Conservation (phyloP, 2,888 invertebrate genomes). For the Campoletis raptor region DNA sequence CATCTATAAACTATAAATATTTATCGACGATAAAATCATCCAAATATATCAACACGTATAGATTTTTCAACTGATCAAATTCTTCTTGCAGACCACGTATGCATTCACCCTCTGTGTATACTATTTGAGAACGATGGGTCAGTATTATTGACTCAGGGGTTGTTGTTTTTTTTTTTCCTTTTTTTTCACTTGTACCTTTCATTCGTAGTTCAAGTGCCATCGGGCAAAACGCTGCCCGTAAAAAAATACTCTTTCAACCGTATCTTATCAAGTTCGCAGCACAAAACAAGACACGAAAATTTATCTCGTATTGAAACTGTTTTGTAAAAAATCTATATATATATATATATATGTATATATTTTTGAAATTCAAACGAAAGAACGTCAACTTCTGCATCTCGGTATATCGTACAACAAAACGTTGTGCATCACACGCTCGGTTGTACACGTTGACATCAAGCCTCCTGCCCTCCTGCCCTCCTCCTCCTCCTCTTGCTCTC, state of each 20-base stretch:
- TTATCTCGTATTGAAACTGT: constrained; percentile 7
- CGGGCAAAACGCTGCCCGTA: neutral
- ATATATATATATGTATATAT: neutral
- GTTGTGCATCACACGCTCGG: constrained; percentile 54
- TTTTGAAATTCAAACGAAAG: constrained; percentile 13
- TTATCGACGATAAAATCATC: constrained; percentile 15
- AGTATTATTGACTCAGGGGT: constrained; percentile 6
- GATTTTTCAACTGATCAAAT: neutral
- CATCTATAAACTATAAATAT: constrained; percentile 14
- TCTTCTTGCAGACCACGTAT: neutral
- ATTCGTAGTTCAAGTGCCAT: constrained; percentile 15
- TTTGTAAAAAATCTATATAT: neutral
- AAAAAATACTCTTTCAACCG: constrained; percentile 1
- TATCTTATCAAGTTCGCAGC: constrained; percentile 42
- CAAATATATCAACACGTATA: constrained; percentile 1
- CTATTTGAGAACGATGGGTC: constrained; percentile 1
- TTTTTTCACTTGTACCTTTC: constrained; percentile 28
- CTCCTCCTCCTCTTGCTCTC: neutral
- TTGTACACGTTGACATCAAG: constrained; percentile 53
- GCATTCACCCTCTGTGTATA: neutral
- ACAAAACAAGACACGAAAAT: constrained; percentile 16
- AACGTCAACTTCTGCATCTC: constrained; percentile 49
- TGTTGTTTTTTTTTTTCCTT: constrained; percentile 44
- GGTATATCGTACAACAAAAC: constrained; percentile 42
- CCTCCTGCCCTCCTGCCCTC: neutral